A percentile compares a stretch with the other conserved stretches of the same genome.
Evolutionary conservation across 2,888 invertebrate species (phyloP).

Genomic region (Ornithoptera priamus): DNA sequence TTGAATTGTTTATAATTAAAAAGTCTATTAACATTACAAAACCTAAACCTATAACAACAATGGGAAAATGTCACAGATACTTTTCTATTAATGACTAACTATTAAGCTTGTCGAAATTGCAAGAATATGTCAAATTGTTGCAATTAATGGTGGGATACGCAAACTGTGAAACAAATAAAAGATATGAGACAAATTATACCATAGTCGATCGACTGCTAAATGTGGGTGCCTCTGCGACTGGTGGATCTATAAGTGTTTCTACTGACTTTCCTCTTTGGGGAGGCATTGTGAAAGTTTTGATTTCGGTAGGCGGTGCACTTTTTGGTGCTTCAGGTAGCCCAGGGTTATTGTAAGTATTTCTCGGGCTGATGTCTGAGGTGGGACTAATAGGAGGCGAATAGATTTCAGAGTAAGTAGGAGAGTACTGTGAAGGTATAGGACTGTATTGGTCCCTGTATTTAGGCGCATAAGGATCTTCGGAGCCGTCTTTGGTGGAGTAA

Average conservation of each 20-base stretch:
- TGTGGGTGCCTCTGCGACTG: conserved; percentile 57
- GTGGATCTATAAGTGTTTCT: conserved; percentile 72
- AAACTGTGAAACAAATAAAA: conserved; percentile 8
- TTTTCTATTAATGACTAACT: neutral
- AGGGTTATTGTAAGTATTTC: conserved; percentile 62
- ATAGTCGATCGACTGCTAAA: conserved; percentile 73
- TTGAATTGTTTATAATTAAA: conserved; percentile 22
- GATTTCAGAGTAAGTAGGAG: conserved; percentile 75
- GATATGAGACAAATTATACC: conserved; percentile 50
- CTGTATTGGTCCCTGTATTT: conserved; percentile 68
- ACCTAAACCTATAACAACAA: conserved; percentile 33
- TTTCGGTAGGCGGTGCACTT: conserved; percentile 65
- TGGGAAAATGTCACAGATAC: conserved; percentile 22
- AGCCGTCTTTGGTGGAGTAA: conserved; percentile 68
- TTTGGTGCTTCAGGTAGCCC: conserved; percentile 67
- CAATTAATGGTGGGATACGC: conserved; percentile 24
- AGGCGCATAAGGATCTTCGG: conserved; percentile 67
- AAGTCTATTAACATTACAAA: neutral
- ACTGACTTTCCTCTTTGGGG: conserved; percentile 66
- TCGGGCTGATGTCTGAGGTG: conserved; percentile 66
- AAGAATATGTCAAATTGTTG: conserved; percentile 9
- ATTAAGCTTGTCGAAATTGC: conserved; percentile 20
- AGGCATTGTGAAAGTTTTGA: conserved; percentile 70
- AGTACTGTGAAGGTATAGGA: conserved; percentile 69
- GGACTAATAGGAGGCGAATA: conserved; percentile 75